These are phyloP conservation scores for Agapostemon virescens DNA, from an alignment of 2,888 invertebrate species.

Conservation along the genomic window DNA sequence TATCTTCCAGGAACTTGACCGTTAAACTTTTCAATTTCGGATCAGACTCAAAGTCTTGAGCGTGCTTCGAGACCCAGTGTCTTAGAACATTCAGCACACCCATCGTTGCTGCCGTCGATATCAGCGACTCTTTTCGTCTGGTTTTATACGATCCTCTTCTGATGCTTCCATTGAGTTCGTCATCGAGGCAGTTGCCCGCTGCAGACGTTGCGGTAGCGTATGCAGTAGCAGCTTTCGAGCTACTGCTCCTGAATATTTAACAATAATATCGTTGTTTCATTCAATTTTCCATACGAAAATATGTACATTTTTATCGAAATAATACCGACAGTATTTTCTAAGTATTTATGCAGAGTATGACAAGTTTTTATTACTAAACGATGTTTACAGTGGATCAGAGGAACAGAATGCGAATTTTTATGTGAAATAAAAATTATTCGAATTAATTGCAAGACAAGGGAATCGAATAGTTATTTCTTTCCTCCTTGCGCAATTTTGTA, in stretches of 20 bases:
- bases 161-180: conserved; percentile 72
- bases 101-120: conserved; percentile 97
- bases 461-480: no score
- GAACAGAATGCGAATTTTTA: no score
- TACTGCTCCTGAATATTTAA: conserved; percentile 85
- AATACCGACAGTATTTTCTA: background rate
- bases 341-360: background rate
- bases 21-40: conserved; percentile 88
- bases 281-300: background rate
- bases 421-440: no score
- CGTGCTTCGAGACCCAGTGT: conserved; percentile 96
- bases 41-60: conserved; percentile 92
- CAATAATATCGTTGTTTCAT: background rate
- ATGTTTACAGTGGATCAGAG: background rate
- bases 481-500: no score
- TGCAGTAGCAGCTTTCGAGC: conserved; percentile 92
- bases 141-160: conserved; percentile 80
- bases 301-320: background rate
- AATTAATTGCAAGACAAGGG: no score
- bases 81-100: conserved; percentile 93
- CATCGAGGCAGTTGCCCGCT: conserved; percentile 90
- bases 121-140: conserved; percentile 87
- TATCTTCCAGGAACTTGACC: conserved; percentile 93
- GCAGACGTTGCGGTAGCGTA: conserved; percentile 96
- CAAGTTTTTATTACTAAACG: background rate